A percentile compares a stretch with the other conserved stretches of the same genome.
These are phyloP conservation scores for Sorex fumeus DNA, from an alignment of 2,113 vertebrate genomes.

Conservation along the genomic window DNA sequence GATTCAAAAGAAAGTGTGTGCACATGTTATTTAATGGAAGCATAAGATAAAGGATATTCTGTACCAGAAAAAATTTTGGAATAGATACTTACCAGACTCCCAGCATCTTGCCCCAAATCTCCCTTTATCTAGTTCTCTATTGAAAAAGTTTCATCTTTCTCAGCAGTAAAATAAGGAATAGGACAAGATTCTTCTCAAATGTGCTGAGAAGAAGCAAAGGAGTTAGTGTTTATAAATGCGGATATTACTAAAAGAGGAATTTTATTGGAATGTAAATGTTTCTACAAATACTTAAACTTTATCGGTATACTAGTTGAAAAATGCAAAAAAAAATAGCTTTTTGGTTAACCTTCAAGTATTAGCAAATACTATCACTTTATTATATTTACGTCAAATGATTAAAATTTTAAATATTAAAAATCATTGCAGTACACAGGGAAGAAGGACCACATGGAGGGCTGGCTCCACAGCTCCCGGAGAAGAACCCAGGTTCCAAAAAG, in stretches of 20 bases:
- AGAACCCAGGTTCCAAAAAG: no score
- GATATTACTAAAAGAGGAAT: not conserved
- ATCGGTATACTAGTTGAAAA: not conserved
- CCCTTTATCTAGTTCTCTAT: not conserved
- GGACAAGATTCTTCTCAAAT: not conserved
- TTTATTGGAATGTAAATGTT: slow-evolving; percentile 7
- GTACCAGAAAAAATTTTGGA: not conserved
- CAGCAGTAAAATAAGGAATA: not conserved
- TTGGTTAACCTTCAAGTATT: not conserved
- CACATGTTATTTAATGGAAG: not conserved
- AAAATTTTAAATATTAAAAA: not conserved
- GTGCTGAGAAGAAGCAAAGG: not conserved
- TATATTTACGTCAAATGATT: not conserved
- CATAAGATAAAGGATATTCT: not conserved
- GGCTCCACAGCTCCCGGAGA: no score
- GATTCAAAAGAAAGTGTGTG: not conserved
- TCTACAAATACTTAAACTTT: not conserved
- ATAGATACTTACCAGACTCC: not conserved
- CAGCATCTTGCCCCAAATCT: not conserved
- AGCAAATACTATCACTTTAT: not conserved
- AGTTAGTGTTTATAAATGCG: not conserved
- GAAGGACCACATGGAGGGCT: no score
- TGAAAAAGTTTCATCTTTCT: not conserved
- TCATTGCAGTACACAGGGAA: no score
- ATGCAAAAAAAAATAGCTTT: not conserved